Evolutionary conservation across 2,888 invertebrate genomes (phyloP).

Genomic region (Punctoribates punctum): DNA sequence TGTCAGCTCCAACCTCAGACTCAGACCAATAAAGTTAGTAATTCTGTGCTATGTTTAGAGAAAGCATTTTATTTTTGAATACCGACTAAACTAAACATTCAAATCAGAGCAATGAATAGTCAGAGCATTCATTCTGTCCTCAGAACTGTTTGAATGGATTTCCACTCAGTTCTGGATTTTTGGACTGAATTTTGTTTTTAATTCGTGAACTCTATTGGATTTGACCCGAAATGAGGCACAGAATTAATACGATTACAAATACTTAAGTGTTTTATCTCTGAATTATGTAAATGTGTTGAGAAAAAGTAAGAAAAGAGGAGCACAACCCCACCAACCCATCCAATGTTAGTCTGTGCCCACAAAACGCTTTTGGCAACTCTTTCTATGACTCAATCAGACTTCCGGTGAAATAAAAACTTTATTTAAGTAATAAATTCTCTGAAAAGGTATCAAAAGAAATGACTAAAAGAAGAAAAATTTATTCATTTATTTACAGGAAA

Average conservation of each 20-base stretch:
- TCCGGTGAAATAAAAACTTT: constrained; percentile 9
- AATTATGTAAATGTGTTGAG: background rate
- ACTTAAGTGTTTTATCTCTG: background rate
- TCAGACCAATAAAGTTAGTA: background rate
- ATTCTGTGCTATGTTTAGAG: constrained; percentile 27
- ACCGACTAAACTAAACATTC: constrained; percentile 10
- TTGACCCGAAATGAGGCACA: background rate
- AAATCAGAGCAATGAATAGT: background rate
- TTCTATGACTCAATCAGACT: constrained; percentile 2
- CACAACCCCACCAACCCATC: constrained; percentile 2
- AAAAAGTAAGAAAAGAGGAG: background rate
- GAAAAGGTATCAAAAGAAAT: background rate
- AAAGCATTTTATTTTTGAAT: background rate
- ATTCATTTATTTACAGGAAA: constrained; percentile 21
- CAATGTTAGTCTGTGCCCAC: background rate
- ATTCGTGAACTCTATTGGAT: too few species aligned
- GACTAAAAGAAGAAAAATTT: background rate
- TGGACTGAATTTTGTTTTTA: too few species aligned
- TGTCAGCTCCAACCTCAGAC: background rate
- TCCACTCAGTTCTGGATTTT: background rate
- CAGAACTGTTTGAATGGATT: background rate
- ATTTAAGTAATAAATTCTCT: background rate
- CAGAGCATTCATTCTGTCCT: too few species aligned
- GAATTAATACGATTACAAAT: too few species aligned
- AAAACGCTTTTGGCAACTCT: background rate